Evolutionary conservation across 2,113 vertebrate species (phyloP).

Genomic region (Neogobius melanostomus): DNA sequence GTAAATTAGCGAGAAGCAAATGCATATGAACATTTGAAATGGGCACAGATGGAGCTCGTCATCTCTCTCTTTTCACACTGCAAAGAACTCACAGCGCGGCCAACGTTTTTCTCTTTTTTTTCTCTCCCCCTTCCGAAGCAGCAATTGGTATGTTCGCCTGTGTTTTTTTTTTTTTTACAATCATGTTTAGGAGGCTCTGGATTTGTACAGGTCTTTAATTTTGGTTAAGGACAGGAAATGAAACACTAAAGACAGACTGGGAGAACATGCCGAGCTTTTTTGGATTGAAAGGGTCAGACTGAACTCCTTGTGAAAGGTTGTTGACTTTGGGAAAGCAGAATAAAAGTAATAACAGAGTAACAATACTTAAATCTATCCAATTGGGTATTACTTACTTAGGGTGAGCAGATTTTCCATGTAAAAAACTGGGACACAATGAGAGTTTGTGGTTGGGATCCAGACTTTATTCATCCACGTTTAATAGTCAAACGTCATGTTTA

Average conservation of each 20-base stretch:
- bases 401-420: constrained; percentile 3
- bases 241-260: constrained; percentile 42
- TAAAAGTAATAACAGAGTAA: too few species aligned
- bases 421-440: too few species aligned
- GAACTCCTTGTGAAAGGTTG: constrained; percentile 42
- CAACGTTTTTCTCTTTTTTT: constrained; percentile 41
- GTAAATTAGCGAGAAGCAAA: constrained; percentile 62
- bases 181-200: constrained; percentile 18
- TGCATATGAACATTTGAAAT: constrained; percentile 58
- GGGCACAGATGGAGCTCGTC: constrained; percentile 61
- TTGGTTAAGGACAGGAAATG: constrained; percentile 40
- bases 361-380: too few species aligned
- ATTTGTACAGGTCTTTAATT: constrained; percentile 29
- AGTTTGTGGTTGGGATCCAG: too few species aligned
- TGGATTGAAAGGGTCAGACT: constrained; percentile 37
- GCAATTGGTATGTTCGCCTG: constrained; percentile 17
- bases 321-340: constrained; percentile 8
- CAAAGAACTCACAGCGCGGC: constrained; percentile 44
- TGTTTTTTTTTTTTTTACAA: constrained; percentile 36
- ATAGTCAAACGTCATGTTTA: too few species aligned
- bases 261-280: constrained; percentile 5
- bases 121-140: constrained; percentile 2
- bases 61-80: constrained; percentile 45
- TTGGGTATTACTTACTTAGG: too few species aligned
- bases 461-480: too few species aligned